Conservation (phyloP, 2,888 invertebrate genomes). For the Leptarthrus brevirostris region DNA sequence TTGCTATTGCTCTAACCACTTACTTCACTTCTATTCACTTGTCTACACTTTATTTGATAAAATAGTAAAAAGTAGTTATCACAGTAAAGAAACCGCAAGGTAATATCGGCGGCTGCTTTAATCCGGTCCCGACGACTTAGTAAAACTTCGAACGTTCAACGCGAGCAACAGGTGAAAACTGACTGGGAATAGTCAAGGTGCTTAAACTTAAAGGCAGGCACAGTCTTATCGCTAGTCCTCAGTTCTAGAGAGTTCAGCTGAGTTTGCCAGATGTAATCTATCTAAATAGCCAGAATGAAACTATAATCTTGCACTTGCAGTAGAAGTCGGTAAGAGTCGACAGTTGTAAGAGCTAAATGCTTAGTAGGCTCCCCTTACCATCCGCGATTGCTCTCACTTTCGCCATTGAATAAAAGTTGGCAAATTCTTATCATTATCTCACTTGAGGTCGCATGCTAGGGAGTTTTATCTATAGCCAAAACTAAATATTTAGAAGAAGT, state of each 20-base stretch:
- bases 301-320: too few relatives aligned
- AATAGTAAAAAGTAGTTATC: neutral
- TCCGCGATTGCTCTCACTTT: too few relatives aligned
- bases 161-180: slow-evolving; percentile 43
- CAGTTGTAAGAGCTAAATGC: too few relatives aligned
- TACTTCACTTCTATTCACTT: slow-evolving; percentile 16
- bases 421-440: too few relatives aligned
- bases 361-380: too few relatives aligned
- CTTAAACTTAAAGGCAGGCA: slow-evolving; percentile 43
- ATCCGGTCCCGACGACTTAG: slow-evolving; percentile 12
- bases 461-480: too few relatives aligned
- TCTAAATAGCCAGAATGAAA: too few relatives aligned
- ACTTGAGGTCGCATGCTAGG: too few relatives aligned
- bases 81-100: neutral
- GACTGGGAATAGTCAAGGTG: slow-evolving; percentile 33
- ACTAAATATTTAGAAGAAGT: too few relatives aligned
- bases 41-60: slow-evolving; percentile 6
- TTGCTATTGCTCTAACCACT: slow-evolving; percentile 9
- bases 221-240: slow-evolving; percentile 24
- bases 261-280: slow-evolving; percentile 10
- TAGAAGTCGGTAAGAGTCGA: too few relatives aligned
- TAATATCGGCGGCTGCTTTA: neutral
- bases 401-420: too few relatives aligned
- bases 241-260: slow-evolving; percentile 15
- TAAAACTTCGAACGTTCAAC: slow-evolving; percentile 1